These are phyloP conservation scores for Cavia aperea DNA, from an alignment of 2,113 vertebrate species.

Conservation along the genomic window DNA sequence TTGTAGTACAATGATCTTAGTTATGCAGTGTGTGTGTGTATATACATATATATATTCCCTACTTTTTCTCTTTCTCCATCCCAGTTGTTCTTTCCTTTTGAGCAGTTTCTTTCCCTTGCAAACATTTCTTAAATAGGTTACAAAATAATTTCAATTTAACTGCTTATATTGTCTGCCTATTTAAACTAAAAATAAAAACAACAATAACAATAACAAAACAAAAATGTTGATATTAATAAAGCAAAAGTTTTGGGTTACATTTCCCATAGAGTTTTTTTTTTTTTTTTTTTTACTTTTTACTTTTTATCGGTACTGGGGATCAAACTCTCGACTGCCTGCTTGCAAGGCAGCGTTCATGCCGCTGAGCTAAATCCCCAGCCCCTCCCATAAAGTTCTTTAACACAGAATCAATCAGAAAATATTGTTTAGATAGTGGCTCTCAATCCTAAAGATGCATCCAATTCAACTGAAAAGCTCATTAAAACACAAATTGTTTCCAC, in stretches of 20 bases:
- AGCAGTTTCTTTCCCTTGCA: no score
- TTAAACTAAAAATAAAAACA: neutral
- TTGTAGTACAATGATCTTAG: no score
- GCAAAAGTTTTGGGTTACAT: neutral
- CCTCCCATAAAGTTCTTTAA: neutral
- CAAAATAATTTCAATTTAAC: neutral
- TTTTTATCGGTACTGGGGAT: no score
- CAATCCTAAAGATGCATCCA: neutral
- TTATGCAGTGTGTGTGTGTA: no score
- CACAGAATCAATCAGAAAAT: neutral
- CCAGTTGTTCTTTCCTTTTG: no score
- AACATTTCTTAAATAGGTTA: neutral
- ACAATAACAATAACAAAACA: neutral
- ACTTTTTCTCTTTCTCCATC: no score
- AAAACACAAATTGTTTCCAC: neutral
- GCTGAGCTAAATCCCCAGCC: no score
- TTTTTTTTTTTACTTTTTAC: no score
- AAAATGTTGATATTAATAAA: neutral
- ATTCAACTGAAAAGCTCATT: neutral
- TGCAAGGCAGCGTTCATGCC: no score
- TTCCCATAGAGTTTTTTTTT: neutral
- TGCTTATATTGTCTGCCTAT: neutral
- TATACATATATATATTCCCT: no score
- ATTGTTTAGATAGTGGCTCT: neutral
- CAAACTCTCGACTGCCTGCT: no score